Base-by-base conservation (phyloP, 2,888 invertebrate species). In the Crematogaster levior region DNA sequence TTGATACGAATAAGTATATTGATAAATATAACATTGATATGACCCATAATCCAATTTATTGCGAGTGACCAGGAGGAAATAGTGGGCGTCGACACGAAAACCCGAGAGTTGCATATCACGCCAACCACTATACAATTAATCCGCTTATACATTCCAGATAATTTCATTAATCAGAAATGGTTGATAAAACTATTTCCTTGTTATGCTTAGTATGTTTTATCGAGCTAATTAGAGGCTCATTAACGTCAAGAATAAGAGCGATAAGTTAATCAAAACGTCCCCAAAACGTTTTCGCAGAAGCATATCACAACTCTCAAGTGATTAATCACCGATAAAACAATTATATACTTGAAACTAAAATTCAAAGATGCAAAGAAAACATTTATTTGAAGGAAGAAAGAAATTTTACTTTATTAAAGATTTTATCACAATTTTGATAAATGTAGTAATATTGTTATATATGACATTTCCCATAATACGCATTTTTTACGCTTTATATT, bases 151-250 rank as follows among this genome's bases (percentile, higher is more conserved):
- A 6, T 53, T 43, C 3, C 27, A 9, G 12, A 6, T 56, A 27
- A 73, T 37, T 77, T n/a, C n/a, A 51, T 60, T 73, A 80, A 53
- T 77, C 40, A 30, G 40, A 68, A 82, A 80, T 65, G 58, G 56
- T 56, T 85, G 88, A 89, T 89, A 89, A 65, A 43, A 82, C 66
- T 43, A 65, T 56, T 86, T 89, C 75, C 88, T 51, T 82, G 73
- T 83, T 81, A 68, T 51, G 24, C 27, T 43, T 30, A 43, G 21
- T 21, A 34, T 24, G 56, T 60, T 58, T 84, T 89, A 89, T 89
- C 88, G 60, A 15, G 24, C 83, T 68, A 89, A 89, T 89, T 89
- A 88, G 80, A 60, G 37, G 21, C 65, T 81, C 73, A 89, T 89
- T 87, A 85, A 81, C 63, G 58, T 73, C 48, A 27, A 48, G 37